Percentiles rank a stretch among this genome's conserved stretches.
Evolutionary conservation across 2,888 invertebrate genomes (phyloP).

Genomic region (Yponomeuta malinellus): DNA sequence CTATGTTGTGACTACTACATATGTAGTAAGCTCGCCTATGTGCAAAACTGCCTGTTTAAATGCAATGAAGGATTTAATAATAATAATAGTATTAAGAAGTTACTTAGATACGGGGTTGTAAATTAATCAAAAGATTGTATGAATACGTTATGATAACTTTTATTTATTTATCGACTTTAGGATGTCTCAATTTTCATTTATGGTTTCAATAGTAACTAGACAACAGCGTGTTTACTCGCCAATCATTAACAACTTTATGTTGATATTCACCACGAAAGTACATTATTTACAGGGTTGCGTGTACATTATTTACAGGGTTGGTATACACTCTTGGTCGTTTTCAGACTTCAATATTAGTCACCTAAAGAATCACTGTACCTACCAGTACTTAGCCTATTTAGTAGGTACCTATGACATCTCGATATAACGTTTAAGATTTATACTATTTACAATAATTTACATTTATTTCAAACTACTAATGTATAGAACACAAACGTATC

Average conservation of each 20-base stretch:
- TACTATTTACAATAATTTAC: slow-evolving; percentile 37
- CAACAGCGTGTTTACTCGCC: slow-evolving; percentile 58
- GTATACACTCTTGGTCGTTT: slow-evolving; percentile 69
- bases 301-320: slow-evolving; percentile 38
- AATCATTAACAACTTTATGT: slow-evolving; percentile 51
- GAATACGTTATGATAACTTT: slow-evolving; percentile 39
- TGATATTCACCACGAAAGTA: slow-evolving; percentile 40
- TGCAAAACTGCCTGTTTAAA: no score
- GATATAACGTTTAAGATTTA: slow-evolving; percentile 24
- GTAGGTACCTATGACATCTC: slow-evolving; percentile 23
- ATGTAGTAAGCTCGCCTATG: no score
- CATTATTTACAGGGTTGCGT: slow-evolving; percentile 54
- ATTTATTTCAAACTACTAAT: slow-evolving; percentile 18
- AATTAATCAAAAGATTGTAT: slow-evolving; percentile 14
- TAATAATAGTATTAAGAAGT: no score
- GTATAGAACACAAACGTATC: slow-evolving; percentile 20
- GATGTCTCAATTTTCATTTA: slow-evolving; percentile 39
- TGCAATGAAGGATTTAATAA: no score
- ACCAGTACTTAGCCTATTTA: slow-evolving; percentile 30
- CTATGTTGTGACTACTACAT: no score
- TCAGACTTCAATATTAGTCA: slow-evolving; percentile 65
- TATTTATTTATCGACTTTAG: slow-evolving; percentile 63
- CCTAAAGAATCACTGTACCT: slow-evolving; percentile 38
- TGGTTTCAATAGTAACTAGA: slow-evolving; percentile 56
- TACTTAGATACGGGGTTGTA: neutral